phyloP scores from a whole-genome alignment of 2,113 vertebrate genomes.

The Chinchilla lanigera region DNA sequence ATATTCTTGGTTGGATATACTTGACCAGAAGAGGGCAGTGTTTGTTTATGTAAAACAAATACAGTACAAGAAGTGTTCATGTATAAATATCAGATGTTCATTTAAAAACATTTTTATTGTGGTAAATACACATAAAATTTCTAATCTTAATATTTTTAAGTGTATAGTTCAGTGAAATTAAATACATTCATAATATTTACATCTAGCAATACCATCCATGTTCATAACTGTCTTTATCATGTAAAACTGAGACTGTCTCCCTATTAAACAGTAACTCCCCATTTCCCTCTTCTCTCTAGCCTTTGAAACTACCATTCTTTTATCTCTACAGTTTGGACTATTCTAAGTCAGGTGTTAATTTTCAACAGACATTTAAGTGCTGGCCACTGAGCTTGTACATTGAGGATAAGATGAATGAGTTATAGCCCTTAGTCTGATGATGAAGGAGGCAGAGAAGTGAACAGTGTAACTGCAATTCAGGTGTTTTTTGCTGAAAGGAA shows the following conservation, averaged over 20 bases:
- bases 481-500: background rate
- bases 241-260: background rate
- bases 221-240: background rate
- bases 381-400: background rate
- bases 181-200: background rate
- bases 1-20: slow-evolving; percentile 1
- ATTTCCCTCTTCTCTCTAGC: background rate
- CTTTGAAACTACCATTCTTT: background rate
- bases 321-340: background rate
- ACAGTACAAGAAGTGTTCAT: background rate
- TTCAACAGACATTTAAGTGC: slow-evolving; percentile 19
- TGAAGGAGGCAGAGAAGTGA: background rate
- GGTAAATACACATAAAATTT: background rate
- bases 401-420: background rate
- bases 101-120: background rate
- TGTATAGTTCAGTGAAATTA: background rate
- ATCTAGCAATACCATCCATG: background rate
- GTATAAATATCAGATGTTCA: background rate
- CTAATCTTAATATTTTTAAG: background rate
- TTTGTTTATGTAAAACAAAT: slow-evolving; percentile 55
- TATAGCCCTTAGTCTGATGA: background rate
- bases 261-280: background rate
- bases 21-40: slow-evolving; percentile 85
- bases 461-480: background rate
- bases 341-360: background rate